Base-by-base conservation (phyloP, 1,140 invertebrate genomes). In the Drosophila nebulosa region DNA sequence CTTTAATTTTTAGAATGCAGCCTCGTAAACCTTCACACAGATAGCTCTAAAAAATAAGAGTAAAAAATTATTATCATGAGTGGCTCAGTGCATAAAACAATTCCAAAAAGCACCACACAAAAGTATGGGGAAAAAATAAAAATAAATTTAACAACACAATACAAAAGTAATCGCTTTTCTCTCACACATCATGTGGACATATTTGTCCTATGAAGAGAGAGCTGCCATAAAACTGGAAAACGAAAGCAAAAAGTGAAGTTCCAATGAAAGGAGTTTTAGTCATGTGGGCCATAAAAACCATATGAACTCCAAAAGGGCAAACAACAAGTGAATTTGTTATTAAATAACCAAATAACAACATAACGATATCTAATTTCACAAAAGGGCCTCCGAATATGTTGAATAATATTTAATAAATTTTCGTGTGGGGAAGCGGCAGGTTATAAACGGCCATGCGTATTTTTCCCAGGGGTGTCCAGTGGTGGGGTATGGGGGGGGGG, bases 311-410 rank as follows among this genome's bases (percentile, higher is more conserved):
- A 12, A 51, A 63, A 24, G 39, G 39, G 4, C 60, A 69, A 71
- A 71, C 72, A 70, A 60, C 69, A 70, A 64, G 63, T 53, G 65
- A 79, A 86, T 78, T 86, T 86, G 78, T 86, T 86, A 86, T 86
- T 86, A 78, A 88, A 64, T 64, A 64, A 55, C 50, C 51, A 64
- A 58, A 84, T 84, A 79, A 73, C 64, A 79, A 83, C 76, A 76
- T 74, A 84, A 84, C 79, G 72, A 78, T 75, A 78, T 78, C 81
- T 86, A 86, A 86, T 86, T 86, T 78, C 53, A 74, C 21, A 62
- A 58, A 22, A 60, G 67, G 35, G 64, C 26, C 22, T 50, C 39
- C 57, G 16, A 36, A 69, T 64, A 46, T 70, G 62, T 69, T 61
- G 74, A 55, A 69, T 75, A 75, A 63, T 75, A 75, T 86, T 84